phyloP scores from a whole-genome alignment of 2,113 vertebrate species.

The Neomonachus schauinslandi region DNA sequence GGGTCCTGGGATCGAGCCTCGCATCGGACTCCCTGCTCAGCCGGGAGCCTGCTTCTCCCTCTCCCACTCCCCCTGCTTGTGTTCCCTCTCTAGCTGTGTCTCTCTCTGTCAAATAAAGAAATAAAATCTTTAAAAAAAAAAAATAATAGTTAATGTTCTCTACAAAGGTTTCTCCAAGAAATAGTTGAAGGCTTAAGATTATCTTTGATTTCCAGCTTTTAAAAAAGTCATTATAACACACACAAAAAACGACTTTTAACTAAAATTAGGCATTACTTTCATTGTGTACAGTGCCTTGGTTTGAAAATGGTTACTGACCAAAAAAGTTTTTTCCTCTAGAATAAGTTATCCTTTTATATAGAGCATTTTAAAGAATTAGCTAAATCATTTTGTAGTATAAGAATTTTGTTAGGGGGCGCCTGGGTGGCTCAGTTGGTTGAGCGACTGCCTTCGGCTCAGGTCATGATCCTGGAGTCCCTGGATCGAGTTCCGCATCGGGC shows the following conservation, averaged over 20 bases:
- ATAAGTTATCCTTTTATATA: conserved; percentile 23
- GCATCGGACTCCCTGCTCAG: too few species aligned
- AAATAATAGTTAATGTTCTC: background rate
- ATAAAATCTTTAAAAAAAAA: background rate
- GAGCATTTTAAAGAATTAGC: background rate
- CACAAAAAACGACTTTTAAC: conserved; percentile 9
- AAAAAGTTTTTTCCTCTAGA: background rate
- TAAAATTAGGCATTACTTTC: conserved; percentile 34
- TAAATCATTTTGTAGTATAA: background rate
- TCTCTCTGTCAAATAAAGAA: too few species aligned
- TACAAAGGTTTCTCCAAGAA: conserved; percentile 39
- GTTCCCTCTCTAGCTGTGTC: too few species aligned
- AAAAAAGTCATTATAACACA: conserved; percentile 2
- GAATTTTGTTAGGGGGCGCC: background rate
- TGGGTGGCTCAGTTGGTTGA: too few species aligned
- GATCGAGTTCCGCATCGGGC: too few species aligned
- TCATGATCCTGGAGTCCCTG: too few species aligned
- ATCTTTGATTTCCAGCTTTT: conserved; percentile 36
- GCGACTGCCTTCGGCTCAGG: too few species aligned
- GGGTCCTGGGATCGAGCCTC: too few species aligned
- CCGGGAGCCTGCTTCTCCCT: too few species aligned
- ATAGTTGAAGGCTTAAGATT: conserved; percentile 18
- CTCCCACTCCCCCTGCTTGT: too few species aligned
- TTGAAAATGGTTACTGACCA: background rate
- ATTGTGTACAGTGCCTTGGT: background rate